Evolutionary conservation across 2,888 invertebrate species (phyloP), one percentile per base, ranked within the genome.

Genomic region (Pheosia tremula): DNA sequence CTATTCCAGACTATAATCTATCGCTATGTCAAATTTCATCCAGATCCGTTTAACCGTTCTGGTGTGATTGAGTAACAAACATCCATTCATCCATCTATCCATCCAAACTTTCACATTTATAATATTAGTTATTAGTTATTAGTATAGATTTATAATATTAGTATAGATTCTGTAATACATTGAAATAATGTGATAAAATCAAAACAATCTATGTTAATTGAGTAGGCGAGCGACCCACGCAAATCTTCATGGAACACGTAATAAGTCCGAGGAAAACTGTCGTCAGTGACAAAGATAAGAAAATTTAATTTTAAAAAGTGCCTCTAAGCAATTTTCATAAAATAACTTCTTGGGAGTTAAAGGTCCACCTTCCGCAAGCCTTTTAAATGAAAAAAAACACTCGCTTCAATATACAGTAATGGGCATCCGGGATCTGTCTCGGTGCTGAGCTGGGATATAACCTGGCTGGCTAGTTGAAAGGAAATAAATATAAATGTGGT

Each of bases 261-360:
- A 70, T 71, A 71, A 71, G 71, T 53, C 37, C 10, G 37, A 53
- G 62, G 69, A 72, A 72, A 68, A 24, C 24, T 24, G 24, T 24
- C 24, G 74, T 67, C 74, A 70, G 77, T 75, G 73, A 74, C 65
- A 77, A 70, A 80, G 80, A 80, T 83, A 82, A 82, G 82, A 60
- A 78, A 80, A 81, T 67, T 80, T 77, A 80, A 85, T 85, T 85
- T 84, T 74, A 76, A 80, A 82, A 84, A 81, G 77, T 80, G 79
- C 78, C 65, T 59, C 65, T 59, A 62, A 65, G 80, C 80, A 77
- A 69, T 82, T 83, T 81, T 77, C 69, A 66, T 64, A 71, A 75
- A 77, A 78, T 71, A 69, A 71, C 73, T 66, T 68, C 72, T 67
- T 68, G 71, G 66, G 70, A 73, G 68, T 80, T 69, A 79, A 77